Base-by-base conservation (phyloP, 2,888 invertebrate genomes). In the Polia nebulosa region DNA sequence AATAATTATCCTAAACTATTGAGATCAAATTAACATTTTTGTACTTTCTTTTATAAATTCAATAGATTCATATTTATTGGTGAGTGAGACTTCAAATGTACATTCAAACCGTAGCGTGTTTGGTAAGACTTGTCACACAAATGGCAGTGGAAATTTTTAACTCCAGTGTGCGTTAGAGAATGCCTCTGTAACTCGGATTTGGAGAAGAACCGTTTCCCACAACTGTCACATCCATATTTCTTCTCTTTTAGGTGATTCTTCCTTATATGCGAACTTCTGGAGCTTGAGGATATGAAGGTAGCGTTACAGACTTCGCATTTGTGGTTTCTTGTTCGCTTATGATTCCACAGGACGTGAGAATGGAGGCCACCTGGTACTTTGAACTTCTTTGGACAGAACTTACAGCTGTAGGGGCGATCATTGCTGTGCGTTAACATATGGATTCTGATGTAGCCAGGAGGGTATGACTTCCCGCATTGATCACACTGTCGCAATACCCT, bases 391-490 rank as follows among this genome's bases (percentile, higher is more conserved):
- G 94, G 95, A 67, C 96, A 96, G 68, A 90, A 94, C 79, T 94
- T 94, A 79, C 96, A 96, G 67, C 93, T 91, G 77, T 95, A 95
- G 0, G 92, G 89, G 8, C 91, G 85, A 47, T 94, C 91, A 64
- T 87, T 90, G 60, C 95, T 90, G 52, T 96, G 96, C 17, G 94
- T 96, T 20, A 93, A 76, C 93, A 95, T 94, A 71, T 96, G 96
- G n/a, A 94, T 90, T 77, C 91, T 85, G 44, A 96, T 95, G 64
- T 96, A 96, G 0, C 95, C 93, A 0, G 92, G 91, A 0, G 95
- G 95, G 77, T 96, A 96, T 1, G 96, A 95, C 76, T 96, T 96
- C 0, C 96, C 96, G 80, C 96, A 96, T 72, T 95, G 94, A 73
- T 96, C 95, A 83, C 96, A 96, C 63, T 95, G 95, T 6, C 90